Evolutionary conservation across 37 sponge, comb jelly and placozoan genomes (phyloP).

Genomic region (Aphrocallistes beatrix): DNA sequence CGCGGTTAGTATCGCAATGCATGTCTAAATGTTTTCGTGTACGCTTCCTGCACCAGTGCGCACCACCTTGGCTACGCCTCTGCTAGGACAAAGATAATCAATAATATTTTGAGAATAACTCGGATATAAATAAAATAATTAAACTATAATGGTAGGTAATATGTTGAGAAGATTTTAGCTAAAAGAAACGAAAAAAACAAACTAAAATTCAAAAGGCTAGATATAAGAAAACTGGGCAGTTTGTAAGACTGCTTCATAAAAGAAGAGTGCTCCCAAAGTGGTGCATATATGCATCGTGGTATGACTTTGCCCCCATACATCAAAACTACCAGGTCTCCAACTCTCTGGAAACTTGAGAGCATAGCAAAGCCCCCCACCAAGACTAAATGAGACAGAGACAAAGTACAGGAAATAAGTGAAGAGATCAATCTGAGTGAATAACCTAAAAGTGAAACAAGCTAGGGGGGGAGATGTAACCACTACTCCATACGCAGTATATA

Average conservation of each 20-base stretch:
- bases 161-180: background rate
- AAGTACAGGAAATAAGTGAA: background rate
- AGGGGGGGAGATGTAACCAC: background rate
- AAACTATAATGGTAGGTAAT: too few relatives aligned
- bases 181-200: background rate
- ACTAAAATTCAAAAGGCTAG: background rate
- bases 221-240: background rate
- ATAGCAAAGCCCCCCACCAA: background rate
- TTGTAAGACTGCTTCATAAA: background rate
- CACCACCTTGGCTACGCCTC: too few relatives aligned
- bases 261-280: background rate
- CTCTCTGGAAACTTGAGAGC: background rate
- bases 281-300: background rate
- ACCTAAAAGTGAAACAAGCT: background rate
- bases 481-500: background rate
- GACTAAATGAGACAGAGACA: background rate
- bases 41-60: too few relatives aligned
- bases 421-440: background rate
- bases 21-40: too few relatives aligned
- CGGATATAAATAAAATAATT: too few relatives aligned
- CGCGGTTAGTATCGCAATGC: too few relatives aligned
- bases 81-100: too few relatives aligned
- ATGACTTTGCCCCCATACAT: background rate
- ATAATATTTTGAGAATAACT: too few relatives aligned
- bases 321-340: background rate